These are phyloP conservation scores for Hemaris fuciformis DNA, from an alignment of 2,888 invertebrate species.

Conservation along the genomic window DNA sequence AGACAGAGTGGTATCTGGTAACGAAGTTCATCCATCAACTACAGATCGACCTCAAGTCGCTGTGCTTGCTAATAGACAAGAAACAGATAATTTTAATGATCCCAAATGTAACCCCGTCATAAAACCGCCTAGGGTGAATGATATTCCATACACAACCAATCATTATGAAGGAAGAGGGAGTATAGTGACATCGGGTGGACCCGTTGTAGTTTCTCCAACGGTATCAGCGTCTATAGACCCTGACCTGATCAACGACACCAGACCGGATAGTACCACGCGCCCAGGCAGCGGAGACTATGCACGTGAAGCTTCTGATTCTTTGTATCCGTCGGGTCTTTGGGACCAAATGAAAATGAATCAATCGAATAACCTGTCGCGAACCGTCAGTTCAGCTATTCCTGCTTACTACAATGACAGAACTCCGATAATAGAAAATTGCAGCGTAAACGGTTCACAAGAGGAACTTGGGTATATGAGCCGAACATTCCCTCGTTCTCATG, in stretches of 20 bases:
- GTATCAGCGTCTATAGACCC: constrained; percentile 90
- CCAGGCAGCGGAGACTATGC: constrained; percentile 90
- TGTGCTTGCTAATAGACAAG: constrained; percentile 79
- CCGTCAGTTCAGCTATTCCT: constrained; percentile 80
- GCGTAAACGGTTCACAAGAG: constrained; percentile 81
- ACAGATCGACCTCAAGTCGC: constrained; percentile 81
- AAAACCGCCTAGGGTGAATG: constrained; percentile 86
- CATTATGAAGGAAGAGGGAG: constrained; percentile 86
- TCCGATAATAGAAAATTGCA: constrained; percentile 85
- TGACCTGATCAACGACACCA: constrained; percentile 92
- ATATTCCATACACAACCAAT: constrained; percentile 85
- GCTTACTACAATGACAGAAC: constrained; percentile 87
- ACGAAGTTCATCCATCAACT: constrained; percentile 72
- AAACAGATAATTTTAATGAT: constrained; percentile 61
- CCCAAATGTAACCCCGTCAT: constrained; percentile 84
- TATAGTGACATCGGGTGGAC: constrained; percentile 82
- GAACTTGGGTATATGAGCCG: constrained; percentile 83
- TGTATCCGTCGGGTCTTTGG: constrained; percentile 92
- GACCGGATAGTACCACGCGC: constrained; percentile 81
- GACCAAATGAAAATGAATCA: constrained; percentile 82
- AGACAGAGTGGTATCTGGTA: constrained; percentile 86
- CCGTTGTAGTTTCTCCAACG: constrained; percentile 88
- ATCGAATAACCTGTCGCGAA: constrained; percentile 80
- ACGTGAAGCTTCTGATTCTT: constrained; percentile 86
- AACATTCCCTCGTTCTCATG: constrained; percentile 82